Base-by-base conservation (phyloP, 2,797 vertebrate genomes). In the Vespertilio murinus region DNA sequence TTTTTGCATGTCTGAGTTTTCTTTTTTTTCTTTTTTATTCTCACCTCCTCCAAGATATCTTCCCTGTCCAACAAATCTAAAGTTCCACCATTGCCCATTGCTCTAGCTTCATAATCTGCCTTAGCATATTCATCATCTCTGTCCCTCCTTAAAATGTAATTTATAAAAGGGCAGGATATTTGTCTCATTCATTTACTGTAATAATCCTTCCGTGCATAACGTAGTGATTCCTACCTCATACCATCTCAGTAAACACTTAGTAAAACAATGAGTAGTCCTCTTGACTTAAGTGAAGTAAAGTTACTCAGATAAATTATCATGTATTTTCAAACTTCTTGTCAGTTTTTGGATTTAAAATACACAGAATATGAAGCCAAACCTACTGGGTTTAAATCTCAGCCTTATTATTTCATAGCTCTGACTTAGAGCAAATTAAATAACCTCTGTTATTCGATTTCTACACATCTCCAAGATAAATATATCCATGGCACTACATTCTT, bases 271-370 rank as follows among this genome's bases (percentile, higher is more conserved):
- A 17, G 22, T 75, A 30, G 20, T 88, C 35, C 28, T 70, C 70
- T 73, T 64, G 13, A 0, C 25, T 84, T 67, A 33, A n/a, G 52
- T 28, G 56, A 80, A 75, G 23, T 33, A 91, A 86, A 22, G 12
- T 33, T 87, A 67, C 18, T 92, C 16, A 75, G 84, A 86, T 80
- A 89, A 88, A 67, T 84, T 5, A 52, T 52, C 22, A 28, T 70
- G 35, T 42, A 33, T 74, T 74, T 45, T 80, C 33, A 49, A 67
- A 25, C 17, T 33, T 52, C 17, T 67, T 25, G 38, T 14, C 35
- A 52, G 30, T n/a, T 64, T 78, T 86, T 30, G 42, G 20, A 85
- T 77, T 94, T 78, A 88, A 93, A 74, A 90, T 89, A 33, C 1
- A 25, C 11, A 80, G 70, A 96, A 6, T 40, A 4, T 78, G 17